Evolutionary conservation across 2,888 invertebrate species (phyloP), one percentile per base, ranked within the genome.

Genomic region (Ennomos quercinarius): DNA sequence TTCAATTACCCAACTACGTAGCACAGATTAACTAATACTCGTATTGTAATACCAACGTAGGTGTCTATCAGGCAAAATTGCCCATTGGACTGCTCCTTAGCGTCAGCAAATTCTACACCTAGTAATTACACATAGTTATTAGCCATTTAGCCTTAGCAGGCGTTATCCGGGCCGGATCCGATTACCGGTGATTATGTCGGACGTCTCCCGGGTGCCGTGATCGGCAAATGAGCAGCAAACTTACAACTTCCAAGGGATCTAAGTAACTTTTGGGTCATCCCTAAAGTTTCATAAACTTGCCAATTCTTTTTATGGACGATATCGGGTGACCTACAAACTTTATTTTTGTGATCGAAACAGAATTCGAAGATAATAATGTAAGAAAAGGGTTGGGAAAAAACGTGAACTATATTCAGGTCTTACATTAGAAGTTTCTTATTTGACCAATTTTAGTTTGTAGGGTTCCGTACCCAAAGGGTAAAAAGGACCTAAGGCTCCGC

Each of bases 201-300:
- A 13, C 44, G 53, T 57, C 57, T 59, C 57, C 45, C 42, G 61
- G 56, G 59, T 63, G 40, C 48, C 27, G 46, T 61, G 63, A 57
- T 64, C 64, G 61, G 63, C 61, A 64, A 66, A 67, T 63, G 63
- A 63, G 63, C 61, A 59, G 45, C 56, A 59, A 68, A 66, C 62
- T 65, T 59, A 50, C 57, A 56, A 54, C 55, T 61, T 63, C 62
- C 38, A 41, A 57, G 56, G 64, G 64, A 60, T 52, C 49, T 48
- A 52, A 44, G 62, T 59, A 73, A 74, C 70, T 77, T 77, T 71
- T 51, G 68, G 74, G 70, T 66, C 61, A 63, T 54, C 66, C 70
- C 64, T 49, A 67, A 75, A 67, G 67, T 74, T 68, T 52, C 11
- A 64, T 68, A 68, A 66, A 67, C 66, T 73, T 64, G 59, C 56